Conservation (phyloP, 1,140 invertebrate species). For the Trichonephila inaurata region DNA sequence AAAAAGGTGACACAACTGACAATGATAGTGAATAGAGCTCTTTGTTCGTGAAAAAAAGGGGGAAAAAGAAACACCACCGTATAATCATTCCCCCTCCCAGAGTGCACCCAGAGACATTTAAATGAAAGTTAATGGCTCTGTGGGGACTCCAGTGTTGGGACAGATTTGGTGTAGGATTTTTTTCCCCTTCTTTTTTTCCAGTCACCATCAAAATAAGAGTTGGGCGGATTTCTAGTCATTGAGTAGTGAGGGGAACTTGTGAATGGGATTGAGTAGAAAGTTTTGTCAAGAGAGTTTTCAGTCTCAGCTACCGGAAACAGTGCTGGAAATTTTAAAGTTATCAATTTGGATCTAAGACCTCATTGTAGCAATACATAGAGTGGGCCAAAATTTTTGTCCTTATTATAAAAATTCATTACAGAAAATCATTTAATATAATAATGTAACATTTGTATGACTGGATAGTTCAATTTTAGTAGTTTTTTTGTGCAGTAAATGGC, state of each 20-base stretch:
- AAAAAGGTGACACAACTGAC: conserved; percentile 53
- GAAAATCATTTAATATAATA: too few species aligned
- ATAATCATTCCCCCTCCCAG: conserved; percentile 59
- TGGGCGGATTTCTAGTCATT: conserved; percentile 52
- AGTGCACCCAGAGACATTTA: conserved; percentile 66
- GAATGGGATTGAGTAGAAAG: background rate
- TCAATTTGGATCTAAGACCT: too few species aligned
- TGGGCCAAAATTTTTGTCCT: too few species aligned
- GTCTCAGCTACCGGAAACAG: background rate
- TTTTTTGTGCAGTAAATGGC: too few species aligned
- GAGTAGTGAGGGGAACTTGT: conserved; percentile 7
- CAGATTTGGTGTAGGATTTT: conserved; percentile 69
- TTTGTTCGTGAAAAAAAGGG: conserved; percentile 29
- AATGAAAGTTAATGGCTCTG: conserved; percentile 73
- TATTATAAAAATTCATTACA: too few species aligned
- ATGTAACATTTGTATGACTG: too few species aligned
- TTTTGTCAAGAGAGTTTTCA: background rate
- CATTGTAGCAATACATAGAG: too few species aligned
- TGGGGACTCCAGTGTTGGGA: conserved; percentile 49
- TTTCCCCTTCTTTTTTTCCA: conserved; percentile 36
- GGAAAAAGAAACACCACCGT: conserved; percentile 7
- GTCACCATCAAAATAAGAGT: conserved; percentile 55
- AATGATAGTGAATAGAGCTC: conserved; percentile 58
- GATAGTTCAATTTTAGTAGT: too few species aligned
- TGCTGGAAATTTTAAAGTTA: too few species aligned